Evolutionary conservation across 2,797 vertebrate species (phyloP).

Genomic region (Falco peregrinus): DNA sequence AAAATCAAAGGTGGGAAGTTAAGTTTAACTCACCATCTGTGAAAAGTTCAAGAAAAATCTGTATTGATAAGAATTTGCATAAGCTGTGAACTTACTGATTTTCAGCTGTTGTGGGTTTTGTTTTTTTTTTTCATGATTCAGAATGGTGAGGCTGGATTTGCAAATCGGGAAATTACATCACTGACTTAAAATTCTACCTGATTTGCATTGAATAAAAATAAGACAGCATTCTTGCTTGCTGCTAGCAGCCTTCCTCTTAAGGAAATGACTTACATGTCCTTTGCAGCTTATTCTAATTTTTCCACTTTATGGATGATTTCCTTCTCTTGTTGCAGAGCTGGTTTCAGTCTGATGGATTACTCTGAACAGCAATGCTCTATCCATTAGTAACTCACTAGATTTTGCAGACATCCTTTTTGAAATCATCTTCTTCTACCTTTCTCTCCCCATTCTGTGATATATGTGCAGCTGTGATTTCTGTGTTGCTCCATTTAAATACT

Average conservation of each 20-base stretch:
- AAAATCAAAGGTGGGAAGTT: neutral
- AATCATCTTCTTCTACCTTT: neutral
- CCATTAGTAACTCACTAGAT: neutral
- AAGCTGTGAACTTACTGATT: neutral
- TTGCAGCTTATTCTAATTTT: neutral
- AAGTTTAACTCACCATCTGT: neutral
- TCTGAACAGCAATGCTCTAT: neutral
- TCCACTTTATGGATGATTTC: neutral
- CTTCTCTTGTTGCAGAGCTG: neutral
- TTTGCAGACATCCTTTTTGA: neutral
- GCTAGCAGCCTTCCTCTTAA: neutral
- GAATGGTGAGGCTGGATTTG: neutral
- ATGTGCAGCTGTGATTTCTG: neutral
- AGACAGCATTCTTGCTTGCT: neutral
- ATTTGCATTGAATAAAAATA: slow-evolving; percentile 20
- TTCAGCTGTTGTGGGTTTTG: neutral
- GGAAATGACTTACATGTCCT: neutral
- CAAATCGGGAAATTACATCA: neutral
- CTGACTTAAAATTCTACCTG: neutral
- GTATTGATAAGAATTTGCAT: neutral
- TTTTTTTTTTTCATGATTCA: neutral
- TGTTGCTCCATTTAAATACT: neutral
- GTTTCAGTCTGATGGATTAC: neutral
- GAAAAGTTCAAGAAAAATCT: neutral
- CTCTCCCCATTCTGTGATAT: neutral